Evolutionary conservation across 1,140 invertebrate species (phyloP), one percentile per base, ranked within the genome.

Genomic region (Habropoda laboriosa): DNA sequence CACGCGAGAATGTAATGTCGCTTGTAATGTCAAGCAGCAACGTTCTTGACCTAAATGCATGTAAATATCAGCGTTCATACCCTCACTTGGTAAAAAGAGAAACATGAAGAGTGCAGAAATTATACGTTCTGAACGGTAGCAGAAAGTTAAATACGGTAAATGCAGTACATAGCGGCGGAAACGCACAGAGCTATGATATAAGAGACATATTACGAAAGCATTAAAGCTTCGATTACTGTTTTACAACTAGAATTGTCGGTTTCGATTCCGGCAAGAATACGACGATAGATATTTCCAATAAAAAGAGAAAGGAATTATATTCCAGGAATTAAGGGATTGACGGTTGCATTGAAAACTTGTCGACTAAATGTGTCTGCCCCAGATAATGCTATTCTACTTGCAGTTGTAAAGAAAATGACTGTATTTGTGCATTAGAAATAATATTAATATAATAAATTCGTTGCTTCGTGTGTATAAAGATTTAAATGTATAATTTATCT

Each of bases 21-120:
- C 32, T 73, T 40, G 71, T 87, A 79, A 75, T 78, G 68, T 77
- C 73, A 60, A 82, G 55, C 53, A 58, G 57, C 86, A 71, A 86
- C 81, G 91, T 89, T 92, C 91, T 92, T 91, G 90, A 92, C 90
- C 89, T 79, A 89, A 87, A 90, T 91, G 86, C 88, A 90, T 89
- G 76, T 27, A 57, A 67, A 81, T 81, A 74, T 80, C 47, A 57
- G 61, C 74, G 81, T 83, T 70, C 64, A 49, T 68, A 68, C 13
- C 40, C 18, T 76, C 30, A 51, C 71, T 55, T 27, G n/a, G 21
- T 45, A 27, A 63, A 80, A 81, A 49, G 35, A 68, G 53, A 83
- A 80, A 63, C 32, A 49, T 24, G 42, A 40, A 8, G 60, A 74
- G 61, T 57, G 40, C 51, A 60, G 18, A 79, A 79, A 79, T 79